Base-by-base conservation (phyloP, 1,140 invertebrate species). In the Berghia stephanieae region DNA sequence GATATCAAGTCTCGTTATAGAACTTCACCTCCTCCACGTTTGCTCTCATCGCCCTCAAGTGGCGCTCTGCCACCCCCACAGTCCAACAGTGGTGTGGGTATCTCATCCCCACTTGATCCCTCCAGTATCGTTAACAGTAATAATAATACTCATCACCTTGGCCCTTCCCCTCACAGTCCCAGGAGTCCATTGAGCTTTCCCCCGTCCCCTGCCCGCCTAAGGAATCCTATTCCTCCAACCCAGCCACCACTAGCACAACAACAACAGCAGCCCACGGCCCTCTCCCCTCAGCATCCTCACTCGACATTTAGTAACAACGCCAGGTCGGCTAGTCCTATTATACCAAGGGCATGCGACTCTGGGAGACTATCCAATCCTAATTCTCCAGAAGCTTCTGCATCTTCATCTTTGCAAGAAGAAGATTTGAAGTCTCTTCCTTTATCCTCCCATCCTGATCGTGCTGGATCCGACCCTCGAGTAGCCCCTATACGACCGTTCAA, bases 401-500 rank as follows among this genome's bases (percentile, higher is more conserved):
- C 52, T 3, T 43, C 42, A 78, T 44, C 24, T 27, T 24, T 8
- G 3, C 70, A 43, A n/a, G n/a, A n/a, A n/a, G n/a, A n/a, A n/a
- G n/a, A n/a, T n/a, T n/a, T n/a, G n/a, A n/a, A n/a, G n/a, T n/a
- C n/a, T n/a, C n/a, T n/a, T n/a, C n/a, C n/a, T n/a, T n/a, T n/a
- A n/a, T n/a, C n/a, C n/a, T n/a, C n/a, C n/a, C n/a, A n/a, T n/a
- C n/a, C n/a, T n/a, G n/a, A n/a, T n/a, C n/a, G n/a, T n/a, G n/a
- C n/a, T n/a, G n/a, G n/a, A n/a, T n/a, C n/a, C n/a, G 43, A 57
- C n/a, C 40, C 52, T n/a, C 69, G 77, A n/a, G 60, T 73, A 3
- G 70, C 77, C 18, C 67, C 77, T 16, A 78, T 78, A 0, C 91
- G 93, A 46, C 94, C 92, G 2, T 94, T 94, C 77, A 86, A 94